A percentile compares a stretch with the other conserved stretches of the same genome.
phyloP scores from a whole-genome alignment of 2,113 vertebrate genomes.

The Odobenus rosmarus region DNA sequence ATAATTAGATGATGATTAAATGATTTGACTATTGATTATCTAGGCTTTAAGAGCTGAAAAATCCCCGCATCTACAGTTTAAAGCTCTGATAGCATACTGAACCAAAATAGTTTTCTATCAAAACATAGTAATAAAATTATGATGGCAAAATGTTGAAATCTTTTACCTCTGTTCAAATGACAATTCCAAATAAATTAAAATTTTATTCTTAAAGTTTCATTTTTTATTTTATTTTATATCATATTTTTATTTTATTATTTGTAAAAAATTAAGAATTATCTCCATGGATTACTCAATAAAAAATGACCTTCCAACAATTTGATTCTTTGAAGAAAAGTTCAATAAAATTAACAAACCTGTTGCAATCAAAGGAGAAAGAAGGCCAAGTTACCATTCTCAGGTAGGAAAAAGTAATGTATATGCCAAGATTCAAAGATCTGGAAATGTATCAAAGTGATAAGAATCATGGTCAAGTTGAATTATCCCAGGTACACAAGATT shows the following conservation, averaged over 20 bases:
- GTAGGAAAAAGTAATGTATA: neutral
- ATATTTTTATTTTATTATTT: neutral
- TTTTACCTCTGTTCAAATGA: neutral
- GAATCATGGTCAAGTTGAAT: neutral
- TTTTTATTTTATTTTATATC: neutral
- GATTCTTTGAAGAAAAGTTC: neutral
- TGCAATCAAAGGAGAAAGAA: conserved; percentile 6
- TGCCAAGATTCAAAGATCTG: neutral
- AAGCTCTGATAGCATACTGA: neutral
- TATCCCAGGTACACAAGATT: neutral
- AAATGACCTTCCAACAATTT: neutral
- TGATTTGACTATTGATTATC: neutral
- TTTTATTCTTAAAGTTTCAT: neutral
- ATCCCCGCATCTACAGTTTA: neutral
- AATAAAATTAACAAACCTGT: neutral
- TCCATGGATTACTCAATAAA: neutral
- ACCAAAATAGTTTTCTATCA: neutral
- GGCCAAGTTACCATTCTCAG: neutral
- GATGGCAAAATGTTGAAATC: neutral
- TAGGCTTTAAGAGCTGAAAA: neutral
- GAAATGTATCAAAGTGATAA: neutral
- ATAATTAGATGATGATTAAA: neutral
- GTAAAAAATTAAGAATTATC: neutral
- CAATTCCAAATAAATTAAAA: neutral
- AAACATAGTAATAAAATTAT: neutral